Percentiles rank a stretch among this genome's conserved stretches.
phyloP scores from a whole-genome alignment of 2,888 invertebrate species.

The Cryptus armator region DNA sequence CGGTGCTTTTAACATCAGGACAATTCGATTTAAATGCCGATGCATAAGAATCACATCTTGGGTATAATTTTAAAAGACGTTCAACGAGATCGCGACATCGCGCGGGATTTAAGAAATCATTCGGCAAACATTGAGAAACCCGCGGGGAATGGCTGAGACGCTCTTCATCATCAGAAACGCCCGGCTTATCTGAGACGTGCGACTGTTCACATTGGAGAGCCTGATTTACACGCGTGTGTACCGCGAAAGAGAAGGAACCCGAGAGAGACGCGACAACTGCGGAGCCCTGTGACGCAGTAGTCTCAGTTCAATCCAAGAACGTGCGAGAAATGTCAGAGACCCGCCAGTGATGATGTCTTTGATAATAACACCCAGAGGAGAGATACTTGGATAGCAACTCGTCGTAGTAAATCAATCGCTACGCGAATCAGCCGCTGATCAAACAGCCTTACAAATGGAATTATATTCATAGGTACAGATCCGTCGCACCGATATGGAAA shows the following conservation, averaged over 20 bases:
- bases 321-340: conserved; percentile 55
- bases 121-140: conserved; percentile 77
- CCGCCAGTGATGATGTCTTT: conserved; percentile 59
- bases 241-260: conserved; percentile 58
- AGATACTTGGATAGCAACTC: conserved; percentile 46
- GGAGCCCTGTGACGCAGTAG: conserved; percentile 53
- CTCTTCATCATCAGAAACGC: conserved; percentile 48
- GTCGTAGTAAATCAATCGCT: conserved; percentile 74
- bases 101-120: conserved; percentile 76
- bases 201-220: conserved; percentile 76
- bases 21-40: neutral
- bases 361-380: conserved; percentile 71
- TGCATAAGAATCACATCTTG: conserved; percentile 8
- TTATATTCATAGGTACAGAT: conserved; percentile 51
- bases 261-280: conserved; percentile 30
- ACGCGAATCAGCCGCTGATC: conserved; percentile 61
- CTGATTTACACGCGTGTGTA: conserved; percentile 83
- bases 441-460: conserved; percentile 59
- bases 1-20: neutral
- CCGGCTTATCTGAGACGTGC: conserved; percentile 80
- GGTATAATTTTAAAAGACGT: conserved; percentile 11
- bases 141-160: conserved; percentile 12
- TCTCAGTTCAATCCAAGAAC: conserved; percentile 38
- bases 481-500: conserved; percentile 22
- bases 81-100: neutral